Conservation (phyloP, 2,113 vertebrate species). For the Phaethon lepturus region DNA sequence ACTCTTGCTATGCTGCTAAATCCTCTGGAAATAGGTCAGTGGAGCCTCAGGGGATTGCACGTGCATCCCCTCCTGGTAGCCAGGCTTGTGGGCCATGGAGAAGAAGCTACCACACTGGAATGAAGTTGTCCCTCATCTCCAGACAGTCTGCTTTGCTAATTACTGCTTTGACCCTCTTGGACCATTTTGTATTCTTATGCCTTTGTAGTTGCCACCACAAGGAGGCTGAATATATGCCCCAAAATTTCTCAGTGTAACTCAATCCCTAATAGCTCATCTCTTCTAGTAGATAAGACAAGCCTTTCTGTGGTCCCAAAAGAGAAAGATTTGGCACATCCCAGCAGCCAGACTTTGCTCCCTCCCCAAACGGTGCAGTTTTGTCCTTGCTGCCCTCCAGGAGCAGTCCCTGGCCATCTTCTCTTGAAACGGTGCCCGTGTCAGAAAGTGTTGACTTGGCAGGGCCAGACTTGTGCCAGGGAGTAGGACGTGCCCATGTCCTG, state of each 20-base stretch:
- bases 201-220: not conserved
- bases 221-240: not conserved
- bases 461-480: not conserved
- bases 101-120: not conserved
- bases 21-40: not conserved
- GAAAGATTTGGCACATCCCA: not conserved
- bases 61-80: rapidly evolving
- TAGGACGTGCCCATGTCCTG: rapidly evolving
- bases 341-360: not conserved
- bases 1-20: not conserved
- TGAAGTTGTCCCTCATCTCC: not conserved
- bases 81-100: not conserved
- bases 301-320: not conserved
- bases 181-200: not conserved
- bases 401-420: not conserved
- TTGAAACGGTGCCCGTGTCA: not conserved
- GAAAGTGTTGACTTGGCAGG: not conserved
- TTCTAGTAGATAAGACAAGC: not conserved
- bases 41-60: not conserved
- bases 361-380: not conserved
- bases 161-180: not conserved
- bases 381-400: not conserved
- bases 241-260: not conserved
- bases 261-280: not conserved
- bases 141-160: not conserved